Evolutionary conservation across 2,113 vertebrate genomes (phyloP).

Genomic region (Stictonetta naevosa): DNA sequence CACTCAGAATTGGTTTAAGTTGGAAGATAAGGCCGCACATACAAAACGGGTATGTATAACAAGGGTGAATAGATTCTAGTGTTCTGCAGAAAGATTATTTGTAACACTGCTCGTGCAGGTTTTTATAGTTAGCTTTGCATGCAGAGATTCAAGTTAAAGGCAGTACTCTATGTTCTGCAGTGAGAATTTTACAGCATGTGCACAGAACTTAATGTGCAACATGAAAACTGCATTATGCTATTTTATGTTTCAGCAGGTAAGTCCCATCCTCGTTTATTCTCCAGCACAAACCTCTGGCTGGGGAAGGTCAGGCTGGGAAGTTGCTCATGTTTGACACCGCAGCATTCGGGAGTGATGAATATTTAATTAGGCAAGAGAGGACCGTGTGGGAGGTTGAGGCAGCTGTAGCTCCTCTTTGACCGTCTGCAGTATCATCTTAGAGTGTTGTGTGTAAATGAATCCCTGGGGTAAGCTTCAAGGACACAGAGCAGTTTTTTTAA

Average conservation of each 20-base stretch:
- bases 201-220: neutral
- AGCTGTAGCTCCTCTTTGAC: constrained; percentile 12
- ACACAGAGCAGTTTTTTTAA: neutral
- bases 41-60: neutral
- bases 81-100: neutral
- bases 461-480: constrained; percentile 60
- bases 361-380: constrained; percentile 67
- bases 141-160: neutral
- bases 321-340: constrained; percentile 22
- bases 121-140: neutral
- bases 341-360: constrained; percentile 66
- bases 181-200: neutral
- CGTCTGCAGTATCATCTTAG: neutral
- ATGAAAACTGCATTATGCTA: constrained; percentile 50
- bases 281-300: neutral
- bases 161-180: neutral
- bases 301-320: constrained; percentile 64
- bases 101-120: neutral
- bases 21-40: neutral
- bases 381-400: neutral
- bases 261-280: neutral
- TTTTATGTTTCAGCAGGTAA: constrained; percentile 1
- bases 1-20: neutral
- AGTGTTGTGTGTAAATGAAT: constrained; percentile 51
- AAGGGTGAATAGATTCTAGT: neutral